Conservation (phyloP, 2,888 invertebrate species). For the Tanypteryx hageni region DNA sequence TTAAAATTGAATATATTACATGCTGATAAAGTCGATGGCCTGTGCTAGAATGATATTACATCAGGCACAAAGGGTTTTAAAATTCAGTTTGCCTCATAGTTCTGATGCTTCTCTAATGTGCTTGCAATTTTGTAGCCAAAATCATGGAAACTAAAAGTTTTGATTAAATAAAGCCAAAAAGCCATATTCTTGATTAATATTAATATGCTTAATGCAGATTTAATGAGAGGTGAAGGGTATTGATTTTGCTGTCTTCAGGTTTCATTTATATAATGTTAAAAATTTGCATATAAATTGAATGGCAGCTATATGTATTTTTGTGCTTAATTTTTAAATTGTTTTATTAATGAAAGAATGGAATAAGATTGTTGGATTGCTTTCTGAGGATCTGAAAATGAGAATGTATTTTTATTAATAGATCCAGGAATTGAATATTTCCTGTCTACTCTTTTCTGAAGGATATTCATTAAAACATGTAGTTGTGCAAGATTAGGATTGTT, state of each 20-base stretch:
- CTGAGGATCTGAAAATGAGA: neutral
- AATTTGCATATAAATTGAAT: neutral
- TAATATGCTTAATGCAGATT: neutral
- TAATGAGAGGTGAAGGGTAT: neutral
- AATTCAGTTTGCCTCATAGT: no score
- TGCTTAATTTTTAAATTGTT: neutral
- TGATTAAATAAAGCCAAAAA: no score
- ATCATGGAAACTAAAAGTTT: no score
- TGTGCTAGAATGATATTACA: neutral
- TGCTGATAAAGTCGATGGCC: neutral
- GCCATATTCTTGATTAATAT: neutral
- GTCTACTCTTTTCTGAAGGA: neutral
- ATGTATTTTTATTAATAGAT: neutral
- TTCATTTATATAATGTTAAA: neutral
- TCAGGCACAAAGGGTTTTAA: no score
- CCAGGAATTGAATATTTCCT: neutral
- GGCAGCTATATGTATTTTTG: neutral
- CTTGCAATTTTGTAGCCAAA: no score
- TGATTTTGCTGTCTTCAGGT: neutral
- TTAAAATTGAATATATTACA: neutral
- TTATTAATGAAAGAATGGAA: neutral
- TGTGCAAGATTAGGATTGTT: neutral
- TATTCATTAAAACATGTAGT: neutral
- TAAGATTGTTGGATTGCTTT: neutral
- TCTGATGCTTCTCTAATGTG: no score